Base-by-base conservation (phyloP, 2,797 vertebrate species). In the Chrosomus eos region DNA sequence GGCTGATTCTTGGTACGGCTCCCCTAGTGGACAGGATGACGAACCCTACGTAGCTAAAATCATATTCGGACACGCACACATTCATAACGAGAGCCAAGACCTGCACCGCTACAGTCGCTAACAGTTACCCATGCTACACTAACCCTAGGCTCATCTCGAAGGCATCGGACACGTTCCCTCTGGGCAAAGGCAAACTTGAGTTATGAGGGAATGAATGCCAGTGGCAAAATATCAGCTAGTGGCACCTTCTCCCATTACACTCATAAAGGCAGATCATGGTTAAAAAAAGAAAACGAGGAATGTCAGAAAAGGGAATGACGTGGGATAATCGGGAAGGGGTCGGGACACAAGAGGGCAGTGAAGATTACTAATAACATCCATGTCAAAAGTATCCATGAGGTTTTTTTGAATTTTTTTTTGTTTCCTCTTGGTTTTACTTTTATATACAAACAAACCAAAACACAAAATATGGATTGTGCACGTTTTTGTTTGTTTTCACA, bases 181-280 rank as follows among this genome's bases (percentile, higher is more conserved):
- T 43, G 64, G 71, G 28, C 33, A 51, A 55, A 82, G 43, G 75
- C 70, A 80, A 74, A 48, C 81, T 28, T 28, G 19, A 86, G 72
- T n/a, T 71, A 16, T 82, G 71, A 55, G 71, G 84, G 84, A 85
- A 88, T 85, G 84, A 85, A 88, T 85, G 80, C 79, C 78, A 53
- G 75, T 86, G 60, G 70, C 77, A 82, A 76, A 79, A 71, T 26
- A 31, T 73, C 18, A 66, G 26, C 72, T 71, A 60, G 23, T 48
- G 71, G 88, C 79, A 83, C 80, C 76, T 64, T 79, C 78, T 83
- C 40, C 38, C 73, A 75, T 81, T 72, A 74, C 81, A 83, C 83
- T 86, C n/a, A 74, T 78, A 73, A 94, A 95, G 94, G 94, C 94
- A 94, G 91, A 92, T 92, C 72, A 80, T 84, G 93, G 92, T 92